These are phyloP conservation scores for Muscidifurax raptorellus DNA, from an alignment of 1,140 invertebrate species.

Conservation along the genomic window DNA sequence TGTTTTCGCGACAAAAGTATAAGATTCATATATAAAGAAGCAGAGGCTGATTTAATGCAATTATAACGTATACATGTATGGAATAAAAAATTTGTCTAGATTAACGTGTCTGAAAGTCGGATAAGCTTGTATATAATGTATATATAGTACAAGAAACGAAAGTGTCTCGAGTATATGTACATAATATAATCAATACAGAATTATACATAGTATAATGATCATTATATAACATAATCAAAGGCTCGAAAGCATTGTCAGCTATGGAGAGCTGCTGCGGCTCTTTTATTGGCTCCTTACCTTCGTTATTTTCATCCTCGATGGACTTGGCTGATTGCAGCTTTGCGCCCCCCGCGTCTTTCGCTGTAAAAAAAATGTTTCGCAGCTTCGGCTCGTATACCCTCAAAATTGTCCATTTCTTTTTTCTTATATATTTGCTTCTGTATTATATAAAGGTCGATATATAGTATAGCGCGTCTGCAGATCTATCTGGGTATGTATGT, in stretches of 20 bases:
- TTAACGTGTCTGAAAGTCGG: neutral
- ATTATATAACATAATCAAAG: neutral
- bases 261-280: neutral
- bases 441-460: neutral
- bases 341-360: constrained; percentile 69
- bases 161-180: neutral
- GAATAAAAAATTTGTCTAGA: too few species aligned
- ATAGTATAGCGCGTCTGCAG: neutral
- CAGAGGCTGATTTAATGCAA: neutral
- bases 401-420: constrained; percentile 22
- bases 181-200: too few species aligned
- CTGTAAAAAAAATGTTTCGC: constrained; percentile 73
- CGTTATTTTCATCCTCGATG: constrained; percentile 74
- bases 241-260: neutral
- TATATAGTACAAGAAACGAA: neutral
- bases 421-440: neutral
- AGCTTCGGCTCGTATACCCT: constrained; percentile 66
- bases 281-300: constrained; percentile 71
- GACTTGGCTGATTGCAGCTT: constrained; percentile 76
- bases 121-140: neutral
- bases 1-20: neutral
- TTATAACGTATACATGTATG: too few species aligned
- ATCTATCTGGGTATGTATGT: neutral
- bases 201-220: too few species aligned
- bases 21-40: neutral